Conservation (phyloP, 2,113 vertebrate species). For the Otolemur garnettii region DNA sequence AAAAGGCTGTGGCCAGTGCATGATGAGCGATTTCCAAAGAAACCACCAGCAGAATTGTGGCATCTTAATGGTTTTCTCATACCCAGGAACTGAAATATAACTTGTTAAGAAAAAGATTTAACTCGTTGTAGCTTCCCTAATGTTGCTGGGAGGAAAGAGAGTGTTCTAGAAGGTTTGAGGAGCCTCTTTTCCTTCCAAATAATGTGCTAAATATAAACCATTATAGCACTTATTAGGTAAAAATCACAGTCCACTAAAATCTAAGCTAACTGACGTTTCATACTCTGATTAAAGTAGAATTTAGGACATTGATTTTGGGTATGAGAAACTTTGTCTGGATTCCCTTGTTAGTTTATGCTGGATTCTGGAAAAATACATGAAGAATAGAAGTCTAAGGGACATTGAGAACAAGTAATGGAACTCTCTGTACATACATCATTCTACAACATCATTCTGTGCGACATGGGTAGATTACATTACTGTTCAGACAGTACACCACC, state of each 20-base stretch:
- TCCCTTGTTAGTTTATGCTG: background rate
- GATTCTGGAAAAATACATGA: background rate
- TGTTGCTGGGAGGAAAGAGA: background rate
- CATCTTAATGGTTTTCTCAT: background rate
- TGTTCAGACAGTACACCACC: background rate
- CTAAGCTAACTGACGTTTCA: background rate
- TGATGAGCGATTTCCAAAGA: background rate
- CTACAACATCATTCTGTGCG: background rate
- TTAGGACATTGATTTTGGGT: background rate
- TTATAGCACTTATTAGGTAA: background rate
- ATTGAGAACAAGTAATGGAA: background rate
- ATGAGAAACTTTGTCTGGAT: background rate
- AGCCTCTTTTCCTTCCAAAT: background rate
- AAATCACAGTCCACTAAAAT: background rate
- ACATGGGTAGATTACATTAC: fast-evolving
- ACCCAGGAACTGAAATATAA: background rate
- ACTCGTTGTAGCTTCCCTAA: background rate
- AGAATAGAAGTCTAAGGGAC: background rate
- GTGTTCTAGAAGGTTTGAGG: background rate
- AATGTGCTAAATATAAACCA: background rate
- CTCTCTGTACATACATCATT: fast-evolving
- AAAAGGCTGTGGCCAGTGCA: too few relatives aligned
- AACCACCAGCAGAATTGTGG: background rate
- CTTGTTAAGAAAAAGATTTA: background rate
- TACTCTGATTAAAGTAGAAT: conserved; percentile 4